Percentiles rank a stretch among this genome's conserved stretches.
These are phyloP conservation scores for Sphinx pinastri DNA, from an alignment of 2,888 invertebrate genomes.

Conservation along the genomic window DNA sequence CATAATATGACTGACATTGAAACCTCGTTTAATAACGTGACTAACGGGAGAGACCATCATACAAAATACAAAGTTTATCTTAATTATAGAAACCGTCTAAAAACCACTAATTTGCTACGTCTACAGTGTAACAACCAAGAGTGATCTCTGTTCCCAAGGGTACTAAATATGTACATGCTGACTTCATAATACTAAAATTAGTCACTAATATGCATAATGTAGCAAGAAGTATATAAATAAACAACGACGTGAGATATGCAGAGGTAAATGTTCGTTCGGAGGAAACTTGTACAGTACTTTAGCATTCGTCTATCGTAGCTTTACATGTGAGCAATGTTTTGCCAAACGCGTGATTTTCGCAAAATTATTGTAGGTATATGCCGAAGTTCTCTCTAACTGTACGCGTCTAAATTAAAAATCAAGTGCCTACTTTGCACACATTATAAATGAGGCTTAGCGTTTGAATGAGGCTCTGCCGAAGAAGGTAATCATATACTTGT, in stretches of 20 bases:
- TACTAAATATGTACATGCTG: constrained; percentile 74
- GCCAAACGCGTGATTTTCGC: not conserved
- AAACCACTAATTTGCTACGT: constrained; percentile 51
- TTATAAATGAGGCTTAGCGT: not conserved
- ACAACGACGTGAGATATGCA: constrained; percentile 56
- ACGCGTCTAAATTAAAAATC: constrained; percentile 25
- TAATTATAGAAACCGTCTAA: constrained; percentile 41
- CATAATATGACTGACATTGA: constrained; percentile 62
- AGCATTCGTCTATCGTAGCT: constrained; percentile 13
- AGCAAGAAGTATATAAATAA: constrained; percentile 65
- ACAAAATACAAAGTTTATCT: constrained; percentile 28
- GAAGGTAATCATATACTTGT: not conserved
- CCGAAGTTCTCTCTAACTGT: not conserved
- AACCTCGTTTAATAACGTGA: constrained; percentile 50
- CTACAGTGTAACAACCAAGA: constrained; percentile 58
- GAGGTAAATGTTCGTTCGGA: constrained; percentile 59
- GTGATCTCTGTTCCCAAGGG: constrained; percentile 56
- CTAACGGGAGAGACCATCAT: constrained; percentile 47
- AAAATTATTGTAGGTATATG: not conserved
- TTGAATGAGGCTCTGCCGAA: constrained; percentile 24
- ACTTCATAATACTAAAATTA: constrained; percentile 71
- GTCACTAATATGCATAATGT: constrained; percentile 61
- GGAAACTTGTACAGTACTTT: constrained; percentile 38
- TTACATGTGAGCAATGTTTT: constrained; percentile 10
- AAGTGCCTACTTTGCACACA: not conserved